Evolutionary conservation across 2,113 vertebrate species (phyloP), one percentile per base, ranked within the genome.

Genomic region (Pardalotus punctatus): DNA sequence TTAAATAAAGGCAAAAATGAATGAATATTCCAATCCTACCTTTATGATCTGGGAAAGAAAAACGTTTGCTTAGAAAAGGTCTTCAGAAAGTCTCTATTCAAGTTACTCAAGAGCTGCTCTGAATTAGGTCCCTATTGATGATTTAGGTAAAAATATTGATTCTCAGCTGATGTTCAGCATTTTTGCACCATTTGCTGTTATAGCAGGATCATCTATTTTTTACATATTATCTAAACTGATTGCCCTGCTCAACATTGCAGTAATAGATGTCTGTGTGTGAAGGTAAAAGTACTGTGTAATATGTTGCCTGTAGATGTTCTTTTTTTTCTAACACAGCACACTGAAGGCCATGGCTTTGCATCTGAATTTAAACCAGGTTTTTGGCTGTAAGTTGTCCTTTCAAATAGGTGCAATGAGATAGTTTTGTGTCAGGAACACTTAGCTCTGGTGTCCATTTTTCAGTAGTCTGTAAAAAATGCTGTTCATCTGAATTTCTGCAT

Each of bases 1-100:
- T 94, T 94, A 85, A 95, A 72, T 85, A 73, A 87, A 66, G 35
- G 33, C 47, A 83, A 40, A 93, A 85, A 69, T 61, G 31, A 90
- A 62, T 82, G 36, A 31, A 9, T 92, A 25, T 94, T 80, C 60
- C 54, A 76, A 24, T 80, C 45, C 54, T 80, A 28, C 50, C 45
- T 85, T 87, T 69, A 21, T 80, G 17, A 56, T 82, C 62, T 86
- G 33, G 15, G 50, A 77, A 70, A 70, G 27, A 19, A 96, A 90
- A 77, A 66, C 15, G 35, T 89, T 82, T 72, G 8, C 50, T 69
- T 83, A n/a, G 58, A 61, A 88, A 57, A 82, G 40, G 15, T 82
- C 50, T 90, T 70, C 22, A 67, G 69, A 87, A 89, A 53, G 5
- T 72, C 48, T 80, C 21, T 69, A 71, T 60, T 31, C 12, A 16